Base-by-base conservation (phyloP, 2,888 invertebrate species). In the Eupithecia vulgata region DNA sequence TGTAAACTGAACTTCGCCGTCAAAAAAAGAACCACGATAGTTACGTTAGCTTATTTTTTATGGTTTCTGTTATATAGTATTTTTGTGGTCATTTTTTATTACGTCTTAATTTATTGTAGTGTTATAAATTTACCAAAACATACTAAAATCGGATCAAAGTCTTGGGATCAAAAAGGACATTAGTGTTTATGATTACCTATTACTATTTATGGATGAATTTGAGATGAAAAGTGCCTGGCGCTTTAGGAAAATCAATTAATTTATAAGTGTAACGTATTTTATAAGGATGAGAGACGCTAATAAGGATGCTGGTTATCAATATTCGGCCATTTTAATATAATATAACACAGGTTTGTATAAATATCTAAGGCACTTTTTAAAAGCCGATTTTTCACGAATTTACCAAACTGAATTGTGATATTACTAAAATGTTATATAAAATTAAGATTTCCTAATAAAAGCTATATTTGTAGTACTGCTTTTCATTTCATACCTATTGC, bases 1-100 rank as follows among this genome's bases (percentile, higher is more conserved):
- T 93, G 76, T 92, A 57, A 59, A 59, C 30, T 30, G 4, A 17
- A 61, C 61, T 17, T 61, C n/a, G 7, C 8, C 48, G 45, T 8
- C n/a, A 10, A 7, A 48, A n/a, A n/a, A 48, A 48, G 48, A 10
- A 8, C 8, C 10, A 8, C 10, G 6, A 6, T n/a, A 48, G 48
- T 48, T 48, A n/a, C 8, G n/a, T n/a, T 7, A 48, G 48, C 48
- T 48, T 7, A 48, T 48, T n/a, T n/a, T 48, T 48, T 48, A 10
- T 3, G 10, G 21, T 21, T 52, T 34, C 25, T 57, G 25, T 42
- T 52, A 12, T 25, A 57, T 57, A 57, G 57, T 21, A 13, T 13
- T 57, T 57, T 21, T 57, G 21, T 4, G 21, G 21, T 48, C 2
- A 5, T 25, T 25, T 25, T 25, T 57, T 13, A 57, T 13, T 57